Evolutionary conservation across 2,888 invertebrate species (phyloP), one percentile per base, ranked within the genome.

Genomic region (Lottia scabra): DNA sequence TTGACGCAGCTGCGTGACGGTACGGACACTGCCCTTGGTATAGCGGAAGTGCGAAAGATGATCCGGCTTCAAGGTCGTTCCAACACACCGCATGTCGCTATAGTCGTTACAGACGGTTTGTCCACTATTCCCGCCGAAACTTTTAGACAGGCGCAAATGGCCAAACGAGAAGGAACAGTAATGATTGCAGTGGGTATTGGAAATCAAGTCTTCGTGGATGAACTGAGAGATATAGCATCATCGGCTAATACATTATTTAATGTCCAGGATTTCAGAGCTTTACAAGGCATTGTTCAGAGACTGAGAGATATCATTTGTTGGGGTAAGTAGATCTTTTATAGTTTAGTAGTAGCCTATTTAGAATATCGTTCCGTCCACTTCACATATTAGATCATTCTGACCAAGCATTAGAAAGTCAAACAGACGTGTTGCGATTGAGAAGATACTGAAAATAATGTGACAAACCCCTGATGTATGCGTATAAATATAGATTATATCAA

Each of bases 41-140:
- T 85, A 15, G 70, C 75, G 15, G 77, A 75, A 30, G 74, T 83
- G 3, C 70, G 80, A n/a, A 74, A 78, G 46, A 77, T 82, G 66
- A 81, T 83, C 68, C 68, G 65, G 1, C 69, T 63, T 12, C 80
- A 82, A 43, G 79, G 79, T 30, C 74, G 83, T 44, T 71, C 72
- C 8, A 76, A 81, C 63, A 81, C 83, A 0, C 84, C 85, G 0
- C 83, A 83, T 65, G 77, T 85, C n/a, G 80, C 80, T 16, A 80
- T 85, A 16, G 82, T 85, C 38, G 82, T 85, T 71, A 85, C 85
- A 12, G 85, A 85, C 63, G 85, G 85, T 2, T 68, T 81, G 26
- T 85, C 85, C 0, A 78, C 78, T 0, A 76, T 80, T 26, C 81
- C 83, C 3, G 67, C 77, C 26, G 73, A 80, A 46, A 84, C 84